These are phyloP conservation scores for Boulengeromyrus knoepffleri DNA, from an alignment of 2,113 vertebrate genomes.

Conservation along the genomic window DNA sequence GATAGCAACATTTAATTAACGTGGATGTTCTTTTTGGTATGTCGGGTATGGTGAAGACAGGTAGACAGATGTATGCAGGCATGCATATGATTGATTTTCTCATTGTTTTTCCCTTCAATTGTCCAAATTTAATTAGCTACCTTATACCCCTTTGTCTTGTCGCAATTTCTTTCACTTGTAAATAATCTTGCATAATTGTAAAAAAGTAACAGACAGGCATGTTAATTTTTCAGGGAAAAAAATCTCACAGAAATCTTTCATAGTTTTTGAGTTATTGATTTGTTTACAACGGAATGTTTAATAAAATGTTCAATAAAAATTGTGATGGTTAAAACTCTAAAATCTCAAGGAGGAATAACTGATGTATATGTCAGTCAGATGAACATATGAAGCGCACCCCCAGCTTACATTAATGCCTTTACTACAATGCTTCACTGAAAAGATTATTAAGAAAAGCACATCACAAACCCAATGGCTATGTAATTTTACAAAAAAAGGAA, in stretches of 20 bases:
- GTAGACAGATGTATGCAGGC: not conserved
- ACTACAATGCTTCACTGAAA: not conserved
- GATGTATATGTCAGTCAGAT: not conserved
- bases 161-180: not conserved
- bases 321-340: not conserved
- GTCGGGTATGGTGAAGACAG: not conserved
- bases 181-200: not conserved
- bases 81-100: not conserved
- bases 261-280: not conserved
- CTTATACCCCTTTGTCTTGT: not conserved
- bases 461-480: not conserved
- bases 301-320: not conserved
- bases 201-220: not conserved
- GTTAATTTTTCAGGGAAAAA: not conserved
- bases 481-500: not conserved
- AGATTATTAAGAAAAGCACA: not conserved
- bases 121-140: not conserved
- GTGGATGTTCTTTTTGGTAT: not conserved
- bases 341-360: not conserved
- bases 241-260: not conserved
- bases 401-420: not conserved
- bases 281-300: not conserved
- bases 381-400: not conserved
- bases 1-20: not conserved
- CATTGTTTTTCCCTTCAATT: not conserved